Conservation (phyloP, 2,797 vertebrate species). For the Loriculus beryllinus region DNA sequence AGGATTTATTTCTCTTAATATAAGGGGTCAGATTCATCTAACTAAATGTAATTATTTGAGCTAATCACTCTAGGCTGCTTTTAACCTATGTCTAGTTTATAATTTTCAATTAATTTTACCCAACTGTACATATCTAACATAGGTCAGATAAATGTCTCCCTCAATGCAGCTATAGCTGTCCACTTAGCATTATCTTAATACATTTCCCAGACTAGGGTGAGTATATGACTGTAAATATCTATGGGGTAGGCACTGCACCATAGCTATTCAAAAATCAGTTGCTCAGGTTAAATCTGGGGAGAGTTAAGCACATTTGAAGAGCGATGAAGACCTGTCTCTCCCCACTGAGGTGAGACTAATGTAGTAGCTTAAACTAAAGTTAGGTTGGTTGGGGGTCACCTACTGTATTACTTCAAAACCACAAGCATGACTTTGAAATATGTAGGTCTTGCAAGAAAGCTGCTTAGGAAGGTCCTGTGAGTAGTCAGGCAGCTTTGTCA, state of each 20-base stretch:
- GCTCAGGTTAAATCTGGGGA: background rate
- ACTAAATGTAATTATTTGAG: constrained; percentile 33
- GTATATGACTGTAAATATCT: background rate
- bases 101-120: constrained; percentile 12
- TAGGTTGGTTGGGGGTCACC: background rate
- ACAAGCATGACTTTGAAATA: background rate
- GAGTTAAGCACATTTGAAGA: background rate
- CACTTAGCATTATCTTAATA: background rate
- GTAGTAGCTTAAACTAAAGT: background rate
- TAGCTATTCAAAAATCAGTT: background rate
- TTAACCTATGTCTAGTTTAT: constrained; percentile 12
- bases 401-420: background rate
- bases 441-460: background rate
- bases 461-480: background rate
- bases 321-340: background rate
- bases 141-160: background rate
- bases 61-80: background rate
- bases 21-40: background rate
- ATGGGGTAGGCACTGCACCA: background rate
- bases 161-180: background rate
- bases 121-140: background rate
- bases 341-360: background rate
- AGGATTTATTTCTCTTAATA: background rate
- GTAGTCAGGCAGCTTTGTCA: background rate
- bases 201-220: background rate